Evolutionary conservation across 1,140 invertebrate genomes (phyloP), one percentile per base, ranked within the genome.

Genomic region (Leguminivora glycinivorella): DNA sequence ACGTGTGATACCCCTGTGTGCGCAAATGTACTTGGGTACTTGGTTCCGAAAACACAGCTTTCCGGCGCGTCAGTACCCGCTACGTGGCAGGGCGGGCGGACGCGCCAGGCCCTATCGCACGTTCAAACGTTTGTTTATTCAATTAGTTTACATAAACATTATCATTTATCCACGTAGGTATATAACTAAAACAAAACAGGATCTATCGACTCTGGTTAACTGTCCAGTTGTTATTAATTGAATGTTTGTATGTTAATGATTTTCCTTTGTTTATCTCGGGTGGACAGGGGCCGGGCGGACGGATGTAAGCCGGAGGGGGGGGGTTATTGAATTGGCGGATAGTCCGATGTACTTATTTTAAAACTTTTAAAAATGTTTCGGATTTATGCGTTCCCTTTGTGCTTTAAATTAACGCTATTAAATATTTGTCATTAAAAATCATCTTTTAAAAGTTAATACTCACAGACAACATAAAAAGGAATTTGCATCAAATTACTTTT

Each of bases 251-350:
- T 63, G 58, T 63, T 63, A 63, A 63, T 63, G 26, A 19, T 34
- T 63, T 63, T 34, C 58, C 58, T 63, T 63, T 63, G 58, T 34
- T 63, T 63, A 63, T 31, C n/a, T n/a, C 40, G 40, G 25, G n/a
- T 7, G 10, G 29, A 31, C n/a, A 63, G 12, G 58, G 58, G n/a
- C 19, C 17, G 47, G 47, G 47, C 22, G 47, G 7, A 52, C 7
- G 47, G 47, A 52, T 19, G 47, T 22, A 52, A 52, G 19, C 7
- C 7, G 7, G 47, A 10, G 47, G 6, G 43, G 6, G 43, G 43
- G 19, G n/a, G 7, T 22, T 17, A 52, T 52, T 52, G 6, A 52
- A 52, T 52, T 52, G 47, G 2, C 4, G 47, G 10, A 22, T 22
- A 43, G 40, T 43, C 10, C 6, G 40, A n/a, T 43, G 2, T 10